Evolutionary conservation across 2,888 invertebrate genomes (phyloP), one percentile per base, ranked within the genome.

Genomic region (Xestia xanthographa): DNA sequence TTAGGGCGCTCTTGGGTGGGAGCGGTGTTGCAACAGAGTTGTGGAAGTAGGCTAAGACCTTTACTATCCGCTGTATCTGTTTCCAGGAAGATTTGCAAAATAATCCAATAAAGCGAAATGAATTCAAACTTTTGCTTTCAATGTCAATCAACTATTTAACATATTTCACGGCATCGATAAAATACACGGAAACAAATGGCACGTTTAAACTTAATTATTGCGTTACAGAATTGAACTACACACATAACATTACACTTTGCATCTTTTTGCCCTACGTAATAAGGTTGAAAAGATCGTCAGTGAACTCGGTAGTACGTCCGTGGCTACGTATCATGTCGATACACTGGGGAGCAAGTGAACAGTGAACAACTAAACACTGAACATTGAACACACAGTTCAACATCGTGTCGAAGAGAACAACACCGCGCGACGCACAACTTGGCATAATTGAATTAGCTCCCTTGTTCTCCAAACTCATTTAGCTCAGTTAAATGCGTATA

Each of bases 391-490:
- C 60, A 80, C 60, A 84, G 77, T 67, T 70, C 29, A 77, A 77
- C 81, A 75, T 29, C 60, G 72, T 79, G 75, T 73, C 73, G 72
- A 62, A 29, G 76, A 71, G 71, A 80, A 89, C 82, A 82, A 69
- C 70, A 79, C 79, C 77, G 12, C 79, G 62, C 76, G n/a, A 58
- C 79, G 63, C 86, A 75, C 71, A 80, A 78, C 75, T 83, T 68
- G 71, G 67, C 72, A 72, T 88, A 88, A 89, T 89, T 84, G 75
- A 89, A 87, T 88, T 85, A 89, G 77, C 83, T 83, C 75, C 84
- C 84, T 85, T 83, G 86, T 87, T 88, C 87, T 68, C 76, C 60
- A 86, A 89, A 89, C 83, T 86, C 84, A 84, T 87, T 89, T 89
- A 85, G 80, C 80, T 72, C 80, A 69, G 84, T 83, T 83, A 82